Conservation (phyloP, 2,113 vertebrate species). For the Paradisaea rubra region DNA sequence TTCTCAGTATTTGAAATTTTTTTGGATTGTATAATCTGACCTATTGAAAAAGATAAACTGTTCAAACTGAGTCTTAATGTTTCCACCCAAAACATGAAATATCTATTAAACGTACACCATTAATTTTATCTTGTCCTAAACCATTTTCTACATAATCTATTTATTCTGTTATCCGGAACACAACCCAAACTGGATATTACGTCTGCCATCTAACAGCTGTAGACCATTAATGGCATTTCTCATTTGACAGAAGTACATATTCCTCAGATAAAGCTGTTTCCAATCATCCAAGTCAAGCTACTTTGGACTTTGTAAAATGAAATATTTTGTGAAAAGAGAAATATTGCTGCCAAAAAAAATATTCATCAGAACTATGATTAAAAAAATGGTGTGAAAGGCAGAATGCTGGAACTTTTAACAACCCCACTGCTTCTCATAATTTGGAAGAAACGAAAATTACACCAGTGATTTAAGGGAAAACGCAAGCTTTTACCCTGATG, state of each 20-base stretch:
- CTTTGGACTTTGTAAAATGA: background rate
- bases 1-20: background rate
- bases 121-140: background rate
- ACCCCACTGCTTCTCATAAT: background rate
- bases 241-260: background rate
- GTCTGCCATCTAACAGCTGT: background rate
- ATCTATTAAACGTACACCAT: accelerated
- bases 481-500: background rate
- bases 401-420: background rate
- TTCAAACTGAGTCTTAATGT: background rate
- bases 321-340: background rate
- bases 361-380: background rate
- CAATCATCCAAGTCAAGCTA: background rate
- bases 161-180: background rate
- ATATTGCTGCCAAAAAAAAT: background rate
- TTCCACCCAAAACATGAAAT: background rate
- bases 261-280: background rate
- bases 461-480: background rate
- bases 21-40: background rate
- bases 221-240: background rate
- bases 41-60: background rate
- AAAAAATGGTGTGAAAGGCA: background rate
- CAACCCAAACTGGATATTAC: background rate
- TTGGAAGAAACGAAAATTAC: background rate
- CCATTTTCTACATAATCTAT: background rate